A percentile compares a stretch with the other conserved stretches of the same genome.
phyloP scores from a whole-genome alignment of 92 coral and sea anemone genomes.

The Phenganax marumi region DNA sequence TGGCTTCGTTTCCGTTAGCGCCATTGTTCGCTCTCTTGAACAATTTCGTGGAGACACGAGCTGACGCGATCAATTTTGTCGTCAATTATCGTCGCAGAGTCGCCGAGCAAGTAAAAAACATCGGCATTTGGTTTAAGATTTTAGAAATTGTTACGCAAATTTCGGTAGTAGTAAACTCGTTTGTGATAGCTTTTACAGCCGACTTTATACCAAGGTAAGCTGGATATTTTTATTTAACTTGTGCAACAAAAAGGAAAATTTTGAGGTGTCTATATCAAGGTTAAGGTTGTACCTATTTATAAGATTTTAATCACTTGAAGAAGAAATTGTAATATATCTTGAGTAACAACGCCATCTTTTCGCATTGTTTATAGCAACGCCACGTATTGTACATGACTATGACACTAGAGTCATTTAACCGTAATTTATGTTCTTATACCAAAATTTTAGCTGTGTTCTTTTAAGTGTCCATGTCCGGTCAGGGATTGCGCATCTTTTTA shows the following conservation, averaged over 20 bases:
- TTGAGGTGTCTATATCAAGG: not conserved
- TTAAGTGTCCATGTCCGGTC: no score
- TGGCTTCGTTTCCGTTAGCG: constrained; percentile 96
- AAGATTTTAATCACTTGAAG: not conserved
- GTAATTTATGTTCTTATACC: no score
- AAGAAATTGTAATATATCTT: no score
- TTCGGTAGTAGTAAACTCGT: constrained; percentile 82
- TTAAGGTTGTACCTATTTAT: no score
- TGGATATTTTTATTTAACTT: not conserved
- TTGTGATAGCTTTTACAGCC: constrained; percentile 91
- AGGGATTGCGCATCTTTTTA: no score
- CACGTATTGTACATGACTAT: not conserved
- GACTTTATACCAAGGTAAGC: constrained; percentile 93
- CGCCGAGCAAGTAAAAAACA: constrained; percentile 82
- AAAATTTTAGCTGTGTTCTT: no score
- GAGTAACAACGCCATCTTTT: no score
- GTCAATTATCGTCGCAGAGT: constrained; percentile 92
- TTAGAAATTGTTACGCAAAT: constrained; percentile 73
- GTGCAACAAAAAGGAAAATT: not conserved
- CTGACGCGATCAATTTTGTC: constrained; percentile 90
- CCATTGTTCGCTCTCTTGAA: constrained; percentile 92
- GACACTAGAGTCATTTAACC: not conserved
- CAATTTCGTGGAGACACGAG: constrained; percentile 86
- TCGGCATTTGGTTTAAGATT: constrained; percentile 87
- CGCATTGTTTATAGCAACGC: no score